These are phyloP conservation scores for Empis stercorea DNA, from an alignment of 2,888 invertebrate genomes.

Conservation along the genomic window DNA sequence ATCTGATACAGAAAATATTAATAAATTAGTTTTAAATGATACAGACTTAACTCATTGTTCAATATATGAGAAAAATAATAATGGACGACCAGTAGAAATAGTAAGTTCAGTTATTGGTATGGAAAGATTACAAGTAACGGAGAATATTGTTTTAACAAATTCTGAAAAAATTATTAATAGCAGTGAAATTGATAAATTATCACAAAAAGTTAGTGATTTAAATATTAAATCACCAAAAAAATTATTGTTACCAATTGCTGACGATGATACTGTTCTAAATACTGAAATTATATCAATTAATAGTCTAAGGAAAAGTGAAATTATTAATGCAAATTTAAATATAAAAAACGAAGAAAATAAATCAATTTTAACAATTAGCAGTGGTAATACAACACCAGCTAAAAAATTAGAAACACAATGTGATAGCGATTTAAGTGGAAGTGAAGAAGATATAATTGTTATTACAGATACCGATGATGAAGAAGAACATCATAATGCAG, in stretches of 20 bases:
- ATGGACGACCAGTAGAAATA: not conserved
- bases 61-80: not conserved
- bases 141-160: too few species aligned
- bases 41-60: slow-evolving; percentile 9
- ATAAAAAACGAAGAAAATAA: not conserved
- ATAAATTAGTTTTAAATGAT: slow-evolving; percentile 6
- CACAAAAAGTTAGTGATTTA: slow-evolving; percentile 20
- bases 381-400: not conserved
- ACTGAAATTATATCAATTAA: slow-evolving; percentile 14
- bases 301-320: slow-evolving; percentile 14
- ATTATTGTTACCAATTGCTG: slow-evolving; percentile 6
- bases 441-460: slow-evolving; percentile 11
- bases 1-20: not conserved
- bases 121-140: not conserved
- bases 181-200: slow-evolving; percentile 17
- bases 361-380: slow-evolving; percentile 1
- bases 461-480: slow-evolving; percentile 16
- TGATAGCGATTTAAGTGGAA: not conserved
- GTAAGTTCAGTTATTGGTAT: not conserved
- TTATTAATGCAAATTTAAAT: slow-evolving; percentile 11
- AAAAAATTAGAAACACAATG: too few species aligned
- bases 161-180: too few species aligned
- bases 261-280: slow-evolving; percentile 6
- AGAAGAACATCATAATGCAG: slow-evolving; percentile 1
- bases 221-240: slow-evolving; percentile 9